Evolutionary conservation across 2,113 vertebrate genomes (phyloP), one percentile per base, ranked within the genome.

Genomic region (Puffinus mauretanicus): DNA sequence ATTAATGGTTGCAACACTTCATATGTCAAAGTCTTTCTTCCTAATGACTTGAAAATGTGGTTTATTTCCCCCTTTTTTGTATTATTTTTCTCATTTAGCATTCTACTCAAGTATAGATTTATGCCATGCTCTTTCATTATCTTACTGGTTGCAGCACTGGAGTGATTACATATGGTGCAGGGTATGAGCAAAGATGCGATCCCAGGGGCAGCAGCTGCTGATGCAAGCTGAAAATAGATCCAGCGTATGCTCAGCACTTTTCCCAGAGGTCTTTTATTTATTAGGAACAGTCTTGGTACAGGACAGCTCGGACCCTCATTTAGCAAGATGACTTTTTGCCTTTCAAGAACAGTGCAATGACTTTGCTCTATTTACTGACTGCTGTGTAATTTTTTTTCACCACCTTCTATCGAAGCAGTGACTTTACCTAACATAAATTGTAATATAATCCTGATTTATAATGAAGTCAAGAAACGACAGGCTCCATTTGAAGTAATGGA

Each of bases 141-240:
- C 98, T 98, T 98, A 98, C 98, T 97, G 98, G 98, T 98, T 98
- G 98, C 98, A 98, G 98, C 97, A 96, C 98, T 98, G 98, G 98
- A 98, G 98, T 99, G 98, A 99, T 99, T 99, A 98, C 99, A 99
- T 99, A 98, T 99, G 99, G 99, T 98, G 98, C 97, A 98, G 98
- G 97, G 98, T 98, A 98, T 98, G 98, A 97, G 98, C 98, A 98
- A 98, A 98, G 98, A 99, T 98, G 98, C 96, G 97, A 98, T 98
- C 98, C 98, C 98, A 98, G 98, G 98, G 98, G 98, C 98, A 98
- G 98, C 98, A 98, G 98, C 99, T 99, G 99, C 99, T 99, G 99
- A 99, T 99, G 98, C 98, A 98, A 98, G 99, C 99, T 99, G 98
- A 99, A 99, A 99, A 99, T 99, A 98, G 98, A 99, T 98, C 98